Evolutionary conservation across 2,113 vertebrate genomes (phyloP).

Genomic region (Bombycilla garrulus): DNA sequence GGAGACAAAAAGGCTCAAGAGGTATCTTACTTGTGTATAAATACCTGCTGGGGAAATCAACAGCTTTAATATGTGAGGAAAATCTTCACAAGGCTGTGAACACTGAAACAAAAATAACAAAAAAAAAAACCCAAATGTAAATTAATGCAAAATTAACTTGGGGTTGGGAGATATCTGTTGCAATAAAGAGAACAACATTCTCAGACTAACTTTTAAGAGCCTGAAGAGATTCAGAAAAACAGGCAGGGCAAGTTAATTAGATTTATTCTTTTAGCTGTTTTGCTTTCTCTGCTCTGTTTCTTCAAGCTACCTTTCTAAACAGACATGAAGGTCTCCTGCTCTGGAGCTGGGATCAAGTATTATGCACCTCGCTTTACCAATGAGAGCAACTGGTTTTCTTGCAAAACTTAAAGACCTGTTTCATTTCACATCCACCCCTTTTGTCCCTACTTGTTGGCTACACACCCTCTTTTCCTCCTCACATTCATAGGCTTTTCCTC

Average conservation of each 20-base stretch:
- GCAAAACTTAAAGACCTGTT: background rate
- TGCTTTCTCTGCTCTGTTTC: background rate
- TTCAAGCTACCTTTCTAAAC: background rate
- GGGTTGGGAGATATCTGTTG: background rate
- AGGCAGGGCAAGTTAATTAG: background rate
- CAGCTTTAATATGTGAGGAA: background rate
- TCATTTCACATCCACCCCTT: background rate
- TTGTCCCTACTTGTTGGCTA: background rate
- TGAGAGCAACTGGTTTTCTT: background rate
- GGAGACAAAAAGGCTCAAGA: background rate
- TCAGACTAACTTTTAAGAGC: background rate
- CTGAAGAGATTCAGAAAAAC: background rate
- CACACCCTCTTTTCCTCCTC: background rate
- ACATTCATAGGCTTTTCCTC: background rate
- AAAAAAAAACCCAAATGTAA: background rate
- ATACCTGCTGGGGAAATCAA: background rate
- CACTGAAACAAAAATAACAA: background rate
- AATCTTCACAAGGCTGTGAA: background rate
- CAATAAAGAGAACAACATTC: background rate
- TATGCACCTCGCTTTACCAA: background rate
- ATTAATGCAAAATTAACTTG: background rate
- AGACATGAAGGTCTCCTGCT: background rate
- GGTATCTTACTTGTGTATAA: rapidly evolving
- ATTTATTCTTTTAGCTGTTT: background rate
- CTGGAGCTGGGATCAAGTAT: background rate